Base-by-base conservation (phyloP, 2,888 invertebrate genomes). In the Auanema freiburgensis region DNA sequence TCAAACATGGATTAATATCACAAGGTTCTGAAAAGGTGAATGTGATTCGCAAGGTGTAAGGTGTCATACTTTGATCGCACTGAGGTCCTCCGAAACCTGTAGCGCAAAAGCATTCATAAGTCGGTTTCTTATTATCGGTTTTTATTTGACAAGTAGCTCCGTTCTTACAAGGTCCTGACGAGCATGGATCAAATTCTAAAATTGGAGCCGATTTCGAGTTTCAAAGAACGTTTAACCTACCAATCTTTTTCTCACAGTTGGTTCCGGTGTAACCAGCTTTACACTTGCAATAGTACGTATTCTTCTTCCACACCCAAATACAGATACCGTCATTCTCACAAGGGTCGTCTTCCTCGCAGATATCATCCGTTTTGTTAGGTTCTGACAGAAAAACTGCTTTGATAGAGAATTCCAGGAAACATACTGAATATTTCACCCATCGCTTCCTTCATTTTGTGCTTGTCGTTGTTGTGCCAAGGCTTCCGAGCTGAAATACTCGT, bases 271-370 rank as follows among this genome's bases (percentile, higher is more conserved):
- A 81, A n/a, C 79, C 79, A 3, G 71, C 58, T 5, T 61, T 63
- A 61, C 81, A 81, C 51, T 78, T 70, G 66, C 81, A 81, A 33
- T 78, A 76, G 63, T 76, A 76, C 14, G 71, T 73, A 56, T 74
- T 69, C 61, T 74, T 78, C 53, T 67, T 63, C 66, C 70, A 66
- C 42, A 75, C 75, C 52, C 71, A 83, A 54, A 78, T 69, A 63
- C 83, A 83, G 4, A 72, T 77, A 18, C 78, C 82, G 46, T 73
- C 71, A 65, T 83, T 80, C 54, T 73, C 63, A 51, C 83, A 83
- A 1, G 83, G 83, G 65, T 78, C 74, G 12, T 68, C 65, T n/a
- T 59, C 63, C 18, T 71, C 70, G 57, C 80, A 80, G 11, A 74
- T 62, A 51, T 73, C 61, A 55, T 69, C 72, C 6, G 73, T 71